Evolutionary conservation across 2,797 vertebrate genomes (phyloP), one percentile per base, ranked within the genome.

Genomic region (Fringilla coelebs): DNA sequence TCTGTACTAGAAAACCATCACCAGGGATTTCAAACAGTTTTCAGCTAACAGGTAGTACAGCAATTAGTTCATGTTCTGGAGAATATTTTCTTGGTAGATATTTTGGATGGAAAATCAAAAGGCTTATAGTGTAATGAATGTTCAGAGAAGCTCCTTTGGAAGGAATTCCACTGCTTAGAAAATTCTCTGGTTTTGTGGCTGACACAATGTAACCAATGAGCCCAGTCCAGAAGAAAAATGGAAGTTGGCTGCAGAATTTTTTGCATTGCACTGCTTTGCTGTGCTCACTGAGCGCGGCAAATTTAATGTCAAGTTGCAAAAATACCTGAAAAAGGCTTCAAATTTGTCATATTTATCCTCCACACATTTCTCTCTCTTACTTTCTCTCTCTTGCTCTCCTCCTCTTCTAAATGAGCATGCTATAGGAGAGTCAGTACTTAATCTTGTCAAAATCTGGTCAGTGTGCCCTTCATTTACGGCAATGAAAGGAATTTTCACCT

Each of bases 401-500:
- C 54, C 88, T 65, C 74, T 94, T 91, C 84, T 88, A 94, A 72
- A 84, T 3, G 66, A 89, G 18, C 76, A 76, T 94, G 54, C 88
- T 89, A 93, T 67, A 94, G 68, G 48, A 93, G 89, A 91, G 32
- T 57, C 80, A 79, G 57, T 52, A 96, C 63, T 95, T 94, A 97
- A 94, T 96, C 68, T 73, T 76, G 94, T 94, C 80, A 93, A 96
- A 95, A 94, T 94, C 92, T 98, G 96, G 95, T 96, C 96, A 96
- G 73, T 10, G 84, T 94, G 97, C 95, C 97, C 97, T 96, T 95
- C 96, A 92, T 97, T 97, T 97, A 97, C 88, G 91, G 76, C 95
- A 97, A 96, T 97, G 52, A 96, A 74, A 97, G 58, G 34, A 93
- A 93, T 98, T 98, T 98, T 98, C 98, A 98, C 98, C 98, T 98